These are phyloP conservation scores for Colletes gigas DNA, from an alignment of 1,140 invertebrate species.

Conservation along the genomic window DNA sequence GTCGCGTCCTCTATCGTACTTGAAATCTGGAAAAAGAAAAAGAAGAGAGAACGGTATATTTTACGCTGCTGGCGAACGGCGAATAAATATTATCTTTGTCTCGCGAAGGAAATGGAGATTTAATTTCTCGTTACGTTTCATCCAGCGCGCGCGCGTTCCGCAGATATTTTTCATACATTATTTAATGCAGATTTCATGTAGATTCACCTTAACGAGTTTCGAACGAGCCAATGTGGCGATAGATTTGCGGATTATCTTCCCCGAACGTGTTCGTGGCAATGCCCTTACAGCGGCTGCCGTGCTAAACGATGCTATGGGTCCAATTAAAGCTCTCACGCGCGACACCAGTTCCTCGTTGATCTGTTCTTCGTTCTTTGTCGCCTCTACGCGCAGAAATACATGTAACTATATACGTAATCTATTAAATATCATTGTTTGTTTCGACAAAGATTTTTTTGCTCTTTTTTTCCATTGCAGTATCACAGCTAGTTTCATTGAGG, in stretches of 20 bases:
- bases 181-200: neutral
- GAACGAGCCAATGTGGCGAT: conserved; percentile 91
- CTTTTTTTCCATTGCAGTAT: too few species aligned
- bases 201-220: conserved; percentile 86
- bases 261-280: conserved; percentile 88
- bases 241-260: conserved; percentile 93
- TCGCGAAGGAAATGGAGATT: neutral
- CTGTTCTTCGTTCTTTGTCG: conserved; percentile 82
- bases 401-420: neutral
- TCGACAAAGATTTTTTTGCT: too few species aligned
- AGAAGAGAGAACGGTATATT: neutral
- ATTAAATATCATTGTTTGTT: neutral
- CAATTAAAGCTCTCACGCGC: conserved; percentile 90
- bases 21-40: conserved; percentile 83
- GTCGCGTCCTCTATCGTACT: conserved; percentile 93
- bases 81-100: conserved; percentile 12
- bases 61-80: neutral
- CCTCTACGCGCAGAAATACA: conserved; percentile 72
- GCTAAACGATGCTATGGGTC: conserved; percentile 94
- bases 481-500: too few species aligned
- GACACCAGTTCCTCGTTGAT: conserved; percentile 86
- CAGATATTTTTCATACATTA: neutral
- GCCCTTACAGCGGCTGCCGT: conserved; percentile 88
- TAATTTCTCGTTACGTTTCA: neutral
- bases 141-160: neutral